Evolutionary conservation across 64 coral and sea anemone genomes (phyloP).

Genomic region (Porites lutea): DNA sequence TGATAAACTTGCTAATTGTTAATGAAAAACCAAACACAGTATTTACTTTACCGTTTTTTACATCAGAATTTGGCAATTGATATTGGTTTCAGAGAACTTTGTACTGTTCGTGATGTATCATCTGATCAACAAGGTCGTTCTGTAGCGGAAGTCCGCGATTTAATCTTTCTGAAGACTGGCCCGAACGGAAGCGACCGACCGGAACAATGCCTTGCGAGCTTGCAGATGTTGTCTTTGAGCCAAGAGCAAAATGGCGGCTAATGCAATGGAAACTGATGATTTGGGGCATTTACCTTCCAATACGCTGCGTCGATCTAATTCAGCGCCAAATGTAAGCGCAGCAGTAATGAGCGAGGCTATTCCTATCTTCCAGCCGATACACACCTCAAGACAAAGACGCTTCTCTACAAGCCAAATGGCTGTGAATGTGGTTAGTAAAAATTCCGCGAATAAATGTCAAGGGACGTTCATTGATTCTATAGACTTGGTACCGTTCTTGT

Average conservation of each 20-base stretch:
- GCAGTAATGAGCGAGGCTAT: constrained; percentile 81
- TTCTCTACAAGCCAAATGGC: constrained; percentile 92
- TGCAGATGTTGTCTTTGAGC: constrained; percentile 66
- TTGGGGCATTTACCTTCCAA: constrained; percentile 80
- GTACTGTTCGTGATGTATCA: background rate
- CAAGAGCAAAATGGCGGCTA: constrained; percentile 82
- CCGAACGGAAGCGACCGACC: constrained; percentile 19
- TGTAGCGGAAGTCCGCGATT: background rate
- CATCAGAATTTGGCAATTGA: too few species aligned
- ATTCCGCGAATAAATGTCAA: constrained; percentile 32
- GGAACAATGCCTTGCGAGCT: constrained; percentile 92
- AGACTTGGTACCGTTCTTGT: background rate
- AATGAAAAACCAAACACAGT: too few species aligned
- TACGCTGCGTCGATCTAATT: constrained; percentile 89
- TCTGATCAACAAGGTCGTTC: background rate
- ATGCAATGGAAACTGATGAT: constrained; percentile 96
- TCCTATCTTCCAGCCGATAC: constrained; percentile 76
- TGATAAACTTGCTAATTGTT: too few species aligned
- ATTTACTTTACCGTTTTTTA: too few species aligned
- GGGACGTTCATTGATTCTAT: constrained; percentile 13
- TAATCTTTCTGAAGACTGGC: constrained; percentile 20
- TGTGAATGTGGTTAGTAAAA: constrained; percentile 62
- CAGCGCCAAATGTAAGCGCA: constrained; percentile 92
- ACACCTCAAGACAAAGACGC: constrained; percentile 79
- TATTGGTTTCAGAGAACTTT: too few species aligned